Evolutionary conservation across 2,888 invertebrate genomes (phyloP).

Genomic region (Cephonodes hylas): DNA sequence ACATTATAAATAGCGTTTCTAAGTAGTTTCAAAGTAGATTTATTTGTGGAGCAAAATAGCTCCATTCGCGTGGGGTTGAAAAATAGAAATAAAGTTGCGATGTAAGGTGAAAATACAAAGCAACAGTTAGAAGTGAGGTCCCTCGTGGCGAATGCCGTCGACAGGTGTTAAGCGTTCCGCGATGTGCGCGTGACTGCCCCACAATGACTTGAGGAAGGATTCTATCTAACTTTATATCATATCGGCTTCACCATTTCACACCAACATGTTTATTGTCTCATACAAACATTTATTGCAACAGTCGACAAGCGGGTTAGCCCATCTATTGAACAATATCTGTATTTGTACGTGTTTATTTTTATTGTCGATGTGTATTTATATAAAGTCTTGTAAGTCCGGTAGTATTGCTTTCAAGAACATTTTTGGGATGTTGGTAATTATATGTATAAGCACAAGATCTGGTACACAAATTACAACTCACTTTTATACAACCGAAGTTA

Average conservation of each 20-base stretch:
- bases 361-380: too few relatives aligned
- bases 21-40: slow-evolving; percentile 28
- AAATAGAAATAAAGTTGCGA: slow-evolving; percentile 48
- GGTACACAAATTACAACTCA: too few relatives aligned
- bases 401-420: too few relatives aligned
- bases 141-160: slow-evolving; percentile 57
- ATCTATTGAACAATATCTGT: too few relatives aligned
- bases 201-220: slow-evolving; percentile 56
- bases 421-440: too few relatives aligned
- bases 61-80: slow-evolving; percentile 42
- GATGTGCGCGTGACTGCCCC: slow-evolving; percentile 60
- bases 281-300: too few relatives aligned
- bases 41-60: slow-evolving; percentile 25
- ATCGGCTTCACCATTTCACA: slow-evolving; percentile 29
- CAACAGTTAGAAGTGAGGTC: slow-evolving; percentile 58
- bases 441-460: too few relatives aligned
- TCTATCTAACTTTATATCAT: slow-evolving; percentile 43
- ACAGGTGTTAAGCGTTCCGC: slow-evolving; percentile 56
- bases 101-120: slow-evolving; percentile 40
- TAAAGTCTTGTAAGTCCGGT: too few relatives aligned
- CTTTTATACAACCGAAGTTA: too few relatives aligned
- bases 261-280: background rate
- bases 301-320: too few relatives aligned
- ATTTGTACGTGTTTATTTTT: too few relatives aligned
- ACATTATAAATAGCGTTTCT: slow-evolving; percentile 13